Percentiles rank a stretch among this genome's conserved stretches.
These are phyloP conservation scores for Megaleporinus macrocephalus DNA, from an alignment of 2,113 vertebrate genomes.

Conservation along the genomic window DNA sequence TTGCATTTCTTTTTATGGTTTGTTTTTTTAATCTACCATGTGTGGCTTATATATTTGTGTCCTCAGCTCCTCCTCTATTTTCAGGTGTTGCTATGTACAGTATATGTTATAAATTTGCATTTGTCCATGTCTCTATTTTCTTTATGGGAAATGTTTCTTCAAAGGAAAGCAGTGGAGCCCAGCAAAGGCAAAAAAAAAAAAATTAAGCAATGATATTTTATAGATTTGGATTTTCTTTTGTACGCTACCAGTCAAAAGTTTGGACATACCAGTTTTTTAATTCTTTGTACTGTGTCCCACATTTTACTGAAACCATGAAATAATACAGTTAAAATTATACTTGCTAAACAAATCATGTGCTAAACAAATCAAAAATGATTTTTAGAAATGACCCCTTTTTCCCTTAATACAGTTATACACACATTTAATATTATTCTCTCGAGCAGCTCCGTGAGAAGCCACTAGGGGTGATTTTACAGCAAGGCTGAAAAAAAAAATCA, in stretches of 20 bases:
- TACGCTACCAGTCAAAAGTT: neutral
- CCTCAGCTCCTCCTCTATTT: slow-evolving; percentile 66
- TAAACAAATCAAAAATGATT: too few species aligned
- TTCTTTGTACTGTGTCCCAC: too few species aligned
- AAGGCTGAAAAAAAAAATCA: too few species aligned
- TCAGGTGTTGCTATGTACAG: slow-evolving; percentile 66
- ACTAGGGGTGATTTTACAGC: too few species aligned
- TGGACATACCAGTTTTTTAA: too few species aligned
- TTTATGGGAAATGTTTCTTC: slow-evolving; percentile 61
- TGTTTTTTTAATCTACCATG: slow-evolving; percentile 38
- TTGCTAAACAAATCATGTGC: too few species aligned
- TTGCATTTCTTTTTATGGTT: slow-evolving; percentile 32
- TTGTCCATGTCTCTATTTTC: slow-evolving; percentile 60
- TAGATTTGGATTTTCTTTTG: neutral
- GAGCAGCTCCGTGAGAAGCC: too few species aligned
- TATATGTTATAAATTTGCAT: slow-evolving; percentile 58
- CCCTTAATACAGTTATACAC: too few species aligned
- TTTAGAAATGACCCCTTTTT: too few species aligned
- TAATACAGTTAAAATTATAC: too few species aligned
- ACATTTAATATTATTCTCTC: too few species aligned
- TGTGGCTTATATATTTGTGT: slow-evolving; percentile 58
- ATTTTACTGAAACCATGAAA: too few species aligned
- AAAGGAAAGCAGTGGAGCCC: slow-evolving; percentile 68
- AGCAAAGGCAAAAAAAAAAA: slow-evolving; percentile 50
- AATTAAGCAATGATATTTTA: neutral